Percentiles rank a stretch among this genome's conserved stretches.
Conservation (phyloP, 2,888 invertebrate species). For the Erebia ligea region DNA sequence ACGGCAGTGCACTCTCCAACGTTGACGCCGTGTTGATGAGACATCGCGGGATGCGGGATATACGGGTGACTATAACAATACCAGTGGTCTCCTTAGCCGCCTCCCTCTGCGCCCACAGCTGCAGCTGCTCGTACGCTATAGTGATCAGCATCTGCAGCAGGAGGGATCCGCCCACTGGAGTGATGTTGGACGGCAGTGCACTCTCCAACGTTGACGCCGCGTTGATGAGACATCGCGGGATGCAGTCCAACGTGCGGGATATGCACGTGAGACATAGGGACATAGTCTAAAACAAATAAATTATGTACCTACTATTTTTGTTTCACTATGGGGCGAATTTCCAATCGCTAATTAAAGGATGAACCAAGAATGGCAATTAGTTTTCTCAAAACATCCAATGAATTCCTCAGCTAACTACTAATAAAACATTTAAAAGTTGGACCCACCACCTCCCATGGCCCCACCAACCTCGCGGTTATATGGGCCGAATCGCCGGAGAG, state of each 20-base stretch:
- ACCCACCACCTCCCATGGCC: too few species aligned
- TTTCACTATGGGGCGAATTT: too few species aligned
- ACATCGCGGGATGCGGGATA: too few species aligned
- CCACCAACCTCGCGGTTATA: too few species aligned
- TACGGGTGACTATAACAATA: constrained; percentile 39
- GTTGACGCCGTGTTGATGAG: constrained; percentile 42
- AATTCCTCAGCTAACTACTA: too few species aligned
- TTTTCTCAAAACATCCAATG: too few species aligned
- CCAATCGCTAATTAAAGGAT: too few species aligned
- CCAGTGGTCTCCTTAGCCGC: constrained; percentile 62
- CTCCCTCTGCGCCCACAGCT: constrained; percentile 76
- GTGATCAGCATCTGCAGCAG: constrained; percentile 88
- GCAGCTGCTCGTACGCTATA: constrained; percentile 86
- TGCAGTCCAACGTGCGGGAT: constrained; percentile 86
- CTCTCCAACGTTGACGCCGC: constrained; percentile 86
- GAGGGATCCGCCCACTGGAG: constrained; percentile 87
- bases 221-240: constrained; percentile 84
- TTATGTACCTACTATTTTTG: background rate
- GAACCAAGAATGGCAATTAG: too few species aligned
- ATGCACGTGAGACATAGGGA: constrained; percentile 88
- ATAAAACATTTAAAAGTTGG: too few species aligned
- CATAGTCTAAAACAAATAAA: constrained; percentile 81
- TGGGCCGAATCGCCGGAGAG: too few species aligned
- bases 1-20: constrained; percentile 64
- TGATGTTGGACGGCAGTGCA: constrained; percentile 86